Evolutionary conservation across 2,888 invertebrate species (phyloP), one percentile per base, ranked within the genome.

Genomic region (Napeogenes inachia): DNA sequence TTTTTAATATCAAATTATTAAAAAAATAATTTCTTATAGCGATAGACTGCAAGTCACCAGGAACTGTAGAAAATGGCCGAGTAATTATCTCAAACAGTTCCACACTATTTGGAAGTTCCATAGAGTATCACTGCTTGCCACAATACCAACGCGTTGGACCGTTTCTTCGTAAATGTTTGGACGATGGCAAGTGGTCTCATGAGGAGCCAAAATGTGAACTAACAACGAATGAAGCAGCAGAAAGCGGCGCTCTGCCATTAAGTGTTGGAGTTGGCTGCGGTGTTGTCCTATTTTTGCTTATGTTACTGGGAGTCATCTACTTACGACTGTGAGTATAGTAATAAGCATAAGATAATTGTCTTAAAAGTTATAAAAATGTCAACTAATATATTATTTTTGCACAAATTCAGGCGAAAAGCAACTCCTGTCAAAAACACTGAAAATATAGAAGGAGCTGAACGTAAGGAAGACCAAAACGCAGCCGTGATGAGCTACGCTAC

Each of bases 401-500:
- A 3, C 47, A n/a, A 59, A 59, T 60, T n/a, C 80, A 95, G 95
- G 61, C 94, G 96, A 55, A 96, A 96, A 90, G 95, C 95, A 21
- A 94, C 95, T 2, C 96, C 96, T 0, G 95, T 97, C 0, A 97
- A 96, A 80, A 96, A 96, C 78, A 96, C 96, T 0, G 96, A 96
- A 79, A 97, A 97, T 80, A 93, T 97, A 53, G 95, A 96, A 85
- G 95, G 95, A 0, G 96, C 96, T 0, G 95, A 96, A 74, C 90
- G 95, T 13, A 96, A 96, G 76, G 96, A 96, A 79, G 96, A 96
- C 77, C 94, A 95, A 74, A 96, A 94, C 77, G 96, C 96, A 0
- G 96, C 96, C 0, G 96, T 96, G 0, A 96, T 96, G 96, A 96
- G 96, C 58, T 97, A 96, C 78, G 95, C 96, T 32, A 95, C 95